phyloP scores from a whole-genome alignment of 2,888 invertebrate species.

The Harpalus rufipes region DNA sequence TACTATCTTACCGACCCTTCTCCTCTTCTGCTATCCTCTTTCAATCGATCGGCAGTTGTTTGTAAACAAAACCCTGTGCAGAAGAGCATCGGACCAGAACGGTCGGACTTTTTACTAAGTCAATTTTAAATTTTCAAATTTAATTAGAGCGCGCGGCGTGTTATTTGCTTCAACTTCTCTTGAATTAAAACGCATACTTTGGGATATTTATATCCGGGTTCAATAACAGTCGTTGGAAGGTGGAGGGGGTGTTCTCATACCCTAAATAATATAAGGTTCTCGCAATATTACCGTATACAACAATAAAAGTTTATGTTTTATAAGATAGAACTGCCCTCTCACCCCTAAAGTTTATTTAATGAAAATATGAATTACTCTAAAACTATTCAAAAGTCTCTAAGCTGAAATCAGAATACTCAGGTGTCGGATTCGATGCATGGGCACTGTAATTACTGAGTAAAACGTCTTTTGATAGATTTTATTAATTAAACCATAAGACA shows the following conservation, averaged over 20 bases:
- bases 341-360: too few species aligned
- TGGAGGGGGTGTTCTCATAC: too few species aligned
- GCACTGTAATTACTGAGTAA: too few species aligned
- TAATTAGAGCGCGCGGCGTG: neutral
- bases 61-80: slow-evolving; percentile 22
- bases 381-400: neutral
- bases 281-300: too few species aligned
- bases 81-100: neutral
- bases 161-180: neutral
- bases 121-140: slow-evolving; percentile 34
- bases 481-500: too few species aligned
- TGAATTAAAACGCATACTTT: slow-evolving; percentile 1
- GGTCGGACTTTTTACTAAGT: slow-evolving; percentile 19
- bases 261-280: too few species aligned
- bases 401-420: too few species aligned
- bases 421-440: too few species aligned
- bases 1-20: neutral
- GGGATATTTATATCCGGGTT: slow-evolving; percentile 12
- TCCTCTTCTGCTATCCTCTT: neutral
- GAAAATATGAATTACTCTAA: neutral
- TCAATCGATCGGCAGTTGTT: neutral
- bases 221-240: neutral
- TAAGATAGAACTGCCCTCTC: too few species aligned
- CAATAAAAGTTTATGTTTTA: too few species aligned
- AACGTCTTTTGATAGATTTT: too few species aligned